Percentiles rank a stretch among this genome's conserved stretches.
phyloP scores from a whole-genome alignment of 2,797 vertebrate species.

The Columba guinea region DNA sequence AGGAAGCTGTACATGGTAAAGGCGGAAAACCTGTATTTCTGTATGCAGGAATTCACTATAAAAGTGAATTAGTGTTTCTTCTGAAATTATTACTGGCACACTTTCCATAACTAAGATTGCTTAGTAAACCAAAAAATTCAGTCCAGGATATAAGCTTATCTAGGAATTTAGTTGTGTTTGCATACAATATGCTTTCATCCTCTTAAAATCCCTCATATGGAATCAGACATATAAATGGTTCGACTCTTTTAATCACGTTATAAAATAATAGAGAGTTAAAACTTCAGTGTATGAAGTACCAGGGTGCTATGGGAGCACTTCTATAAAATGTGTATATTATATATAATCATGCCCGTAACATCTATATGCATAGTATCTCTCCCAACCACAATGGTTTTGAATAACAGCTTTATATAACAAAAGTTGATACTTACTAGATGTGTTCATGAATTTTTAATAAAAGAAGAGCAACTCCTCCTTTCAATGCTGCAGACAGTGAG shows the following conservation, averaged over 20 bases:
- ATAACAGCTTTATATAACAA: not conserved
- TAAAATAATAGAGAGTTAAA: not conserved
- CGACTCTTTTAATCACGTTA: not conserved
- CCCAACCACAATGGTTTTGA: not conserved
- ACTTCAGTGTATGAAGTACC: not conserved
- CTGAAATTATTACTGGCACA: not conserved
- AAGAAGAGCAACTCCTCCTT: not conserved
- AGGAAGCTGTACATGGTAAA: not conserved
- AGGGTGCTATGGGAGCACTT: not conserved
- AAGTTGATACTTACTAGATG: not conserved
- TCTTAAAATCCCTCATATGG: not conserved
- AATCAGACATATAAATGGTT: not conserved
- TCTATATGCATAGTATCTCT: not conserved
- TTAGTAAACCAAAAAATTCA: not conserved
- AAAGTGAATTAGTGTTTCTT: not conserved
- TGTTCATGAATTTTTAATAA: not conserved
- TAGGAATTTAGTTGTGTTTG: not conserved
- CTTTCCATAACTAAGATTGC: not conserved
- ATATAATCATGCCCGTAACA: not conserved
- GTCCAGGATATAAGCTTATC: not conserved
- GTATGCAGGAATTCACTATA: not conserved
- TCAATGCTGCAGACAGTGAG: not conserved
- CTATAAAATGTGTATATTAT: accelerated
- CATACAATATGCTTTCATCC: not conserved
- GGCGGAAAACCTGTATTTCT: not conserved